These are phyloP conservation scores for Pardosa pseudoannulata DNA, from an alignment of 2,888 invertebrate species.

Conservation along the genomic window DNA sequence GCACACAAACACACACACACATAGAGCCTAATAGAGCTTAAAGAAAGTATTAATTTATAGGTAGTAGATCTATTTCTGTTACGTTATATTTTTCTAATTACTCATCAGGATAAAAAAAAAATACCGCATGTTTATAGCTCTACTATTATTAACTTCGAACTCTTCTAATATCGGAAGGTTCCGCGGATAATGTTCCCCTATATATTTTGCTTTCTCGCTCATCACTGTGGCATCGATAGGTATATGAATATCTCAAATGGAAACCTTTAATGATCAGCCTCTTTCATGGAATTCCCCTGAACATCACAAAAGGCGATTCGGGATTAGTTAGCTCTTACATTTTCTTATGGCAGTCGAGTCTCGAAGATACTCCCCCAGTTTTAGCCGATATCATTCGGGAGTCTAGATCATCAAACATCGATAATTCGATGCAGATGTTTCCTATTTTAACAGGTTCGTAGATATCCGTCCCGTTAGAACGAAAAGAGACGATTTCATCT, in stretches of 20 bases:
- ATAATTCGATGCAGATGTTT: background rate
- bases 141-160: too few relatives aligned
- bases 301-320: background rate
- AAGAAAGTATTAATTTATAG: too few relatives aligned
- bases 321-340: background rate
- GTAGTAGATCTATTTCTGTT: too few relatives aligned
- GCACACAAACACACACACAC: too few relatives aligned
- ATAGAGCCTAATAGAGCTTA: too few relatives aligned
- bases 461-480: background rate
- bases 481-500: slow-evolving; percentile 10
- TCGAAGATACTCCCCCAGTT: background rate
- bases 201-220: too few relatives aligned
- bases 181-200: too few relatives aligned
- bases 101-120: too few relatives aligned
- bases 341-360: background rate
- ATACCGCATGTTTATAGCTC: too few relatives aligned
- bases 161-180: too few relatives aligned
- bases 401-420: background rate
- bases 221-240: background rate
- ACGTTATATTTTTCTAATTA: too few relatives aligned
- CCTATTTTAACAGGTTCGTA: background rate
- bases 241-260: background rate
- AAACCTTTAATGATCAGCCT: slow-evolving; percentile 1
- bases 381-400: background rate
- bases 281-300: background rate